Evolutionary conservation across 2,113 vertebrate genomes (phyloP), one percentile per base, ranked within the genome.

Genomic region (Oryzias melastigma): DNA sequence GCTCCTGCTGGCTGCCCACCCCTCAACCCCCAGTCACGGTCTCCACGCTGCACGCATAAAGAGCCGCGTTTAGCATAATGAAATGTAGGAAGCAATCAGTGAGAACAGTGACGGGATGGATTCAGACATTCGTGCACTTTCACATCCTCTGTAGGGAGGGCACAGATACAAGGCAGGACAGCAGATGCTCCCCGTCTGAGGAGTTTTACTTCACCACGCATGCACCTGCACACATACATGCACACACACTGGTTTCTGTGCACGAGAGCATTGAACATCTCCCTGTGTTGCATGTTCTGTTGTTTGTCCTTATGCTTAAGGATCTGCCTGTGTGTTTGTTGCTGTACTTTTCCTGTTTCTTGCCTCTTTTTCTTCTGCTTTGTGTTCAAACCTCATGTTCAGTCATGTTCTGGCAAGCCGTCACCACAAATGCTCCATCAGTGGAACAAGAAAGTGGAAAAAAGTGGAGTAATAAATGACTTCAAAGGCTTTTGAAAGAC

Each of bases 51-150:
- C 52, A 48, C 58, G 52, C 80, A 72, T 71, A 83, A 81, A 86
- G 80, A 84, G 64, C 65, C 20, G 44, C 83, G 68, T 89, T 91
- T 87, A 86, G 73, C 68, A 86, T 91, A 89, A 91, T 90, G 85
- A 87, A 83, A 91, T 77, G 81, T 90, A 87, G 86, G 86, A 90
- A 86, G 68, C 82, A 87, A 88, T 92, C 86, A 89, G 51, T 81
- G 81, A 66, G 67, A 83, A 65, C 71, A 64, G 47, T 74, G 74
- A 81, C 27, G 52, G 64, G 84, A 90, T 89, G 62, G 43, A 76
- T 73, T 46, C 61, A 87, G 89, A 91, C 91, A 87, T 58, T 78
- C 66, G 87, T 86, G 74, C 64, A 71, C 75, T 91, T 89, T 88
- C 81, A 73, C 79, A 89, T 87, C 75, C 62, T 73, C 75, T 80